Conservation (phyloP, 2,797 vertebrate genomes). For the Tympanoctomys barrerae region DNA sequence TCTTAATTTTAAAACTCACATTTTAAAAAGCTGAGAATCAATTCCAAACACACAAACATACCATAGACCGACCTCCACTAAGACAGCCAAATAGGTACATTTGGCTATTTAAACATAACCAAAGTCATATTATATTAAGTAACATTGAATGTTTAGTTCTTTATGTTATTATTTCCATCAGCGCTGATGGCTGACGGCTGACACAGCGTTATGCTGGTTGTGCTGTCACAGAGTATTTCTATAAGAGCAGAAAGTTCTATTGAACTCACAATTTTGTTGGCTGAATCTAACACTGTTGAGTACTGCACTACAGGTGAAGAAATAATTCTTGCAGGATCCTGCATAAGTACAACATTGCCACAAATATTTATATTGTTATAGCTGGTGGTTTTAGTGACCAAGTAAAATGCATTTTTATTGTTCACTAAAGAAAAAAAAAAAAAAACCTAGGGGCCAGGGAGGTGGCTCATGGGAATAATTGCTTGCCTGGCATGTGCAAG, state of each 20-base stretch:
- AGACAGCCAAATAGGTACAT: background rate
- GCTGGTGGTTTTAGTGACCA: background rate
- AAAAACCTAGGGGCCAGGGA: background rate
- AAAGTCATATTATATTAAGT: background rate
- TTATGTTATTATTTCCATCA: background rate
- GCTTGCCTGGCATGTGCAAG: too few species aligned
- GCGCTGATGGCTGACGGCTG: background rate
- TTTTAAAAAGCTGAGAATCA: background rate
- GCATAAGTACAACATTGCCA: background rate
- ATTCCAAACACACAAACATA: background rate
- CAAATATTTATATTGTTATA: background rate
- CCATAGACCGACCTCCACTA: background rate
- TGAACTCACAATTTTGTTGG: background rate
- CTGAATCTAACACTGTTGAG: background rate
- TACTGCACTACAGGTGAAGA: background rate
- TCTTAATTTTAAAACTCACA: background rate
- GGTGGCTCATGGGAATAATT: too few species aligned
- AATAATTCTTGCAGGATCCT: background rate
- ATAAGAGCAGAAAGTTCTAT: background rate
- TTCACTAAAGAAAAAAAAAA: background rate
- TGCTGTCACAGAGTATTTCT: background rate
- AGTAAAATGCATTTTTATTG: conserved; percentile 1
- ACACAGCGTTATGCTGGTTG: too few species aligned
- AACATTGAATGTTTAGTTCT: background rate
- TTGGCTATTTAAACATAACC: background rate